These are phyloP conservation scores for Podarcis cretensis DNA, from an alignment of 2,113 vertebrate species.

Conservation along the genomic window DNA sequence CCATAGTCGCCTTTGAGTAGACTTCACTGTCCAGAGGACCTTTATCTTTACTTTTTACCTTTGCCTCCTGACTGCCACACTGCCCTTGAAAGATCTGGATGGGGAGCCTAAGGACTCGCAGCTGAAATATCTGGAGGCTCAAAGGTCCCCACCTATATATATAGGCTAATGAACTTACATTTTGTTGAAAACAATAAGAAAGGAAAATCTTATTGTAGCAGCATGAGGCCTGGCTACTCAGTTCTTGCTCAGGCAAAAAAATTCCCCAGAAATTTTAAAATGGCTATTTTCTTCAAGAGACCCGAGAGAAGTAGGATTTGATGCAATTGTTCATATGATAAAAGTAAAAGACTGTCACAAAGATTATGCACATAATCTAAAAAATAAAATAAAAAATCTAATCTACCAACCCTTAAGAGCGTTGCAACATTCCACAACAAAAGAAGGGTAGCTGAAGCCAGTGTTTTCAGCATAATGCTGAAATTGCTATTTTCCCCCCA, in stretches of 20 bases:
- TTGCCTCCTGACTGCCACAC: too few relatives aligned
- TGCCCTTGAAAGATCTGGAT: too few relatives aligned
- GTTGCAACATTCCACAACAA: constrained; percentile 55
- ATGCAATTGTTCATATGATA: background rate
- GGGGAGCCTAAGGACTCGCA: too few relatives aligned
- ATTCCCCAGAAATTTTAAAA: background rate
- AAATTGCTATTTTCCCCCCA: background rate
- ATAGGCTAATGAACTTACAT: background rate
- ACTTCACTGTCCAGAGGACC: too few relatives aligned
- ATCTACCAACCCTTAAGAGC: constrained; percentile 66
- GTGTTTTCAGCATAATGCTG: constrained; percentile 55
- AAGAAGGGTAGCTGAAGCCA: constrained; percentile 26
- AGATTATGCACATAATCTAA: background rate
- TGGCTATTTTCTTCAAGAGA: background rate
- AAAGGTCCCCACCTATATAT: too few relatives aligned
- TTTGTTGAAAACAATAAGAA: background rate
- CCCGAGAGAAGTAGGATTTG: background rate
- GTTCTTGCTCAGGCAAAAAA: background rate
- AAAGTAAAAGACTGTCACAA: constrained; percentile 33
- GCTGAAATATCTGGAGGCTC: too few relatives aligned
- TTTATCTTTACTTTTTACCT: too few relatives aligned
- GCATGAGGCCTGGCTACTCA: background rate
- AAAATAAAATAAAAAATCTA: background rate
- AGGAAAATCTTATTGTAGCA: background rate
- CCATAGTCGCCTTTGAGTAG: too few relatives aligned